phyloP scores from a whole-genome alignment of 2,113 vertebrate species.

The Petroica traversi region DNA sequence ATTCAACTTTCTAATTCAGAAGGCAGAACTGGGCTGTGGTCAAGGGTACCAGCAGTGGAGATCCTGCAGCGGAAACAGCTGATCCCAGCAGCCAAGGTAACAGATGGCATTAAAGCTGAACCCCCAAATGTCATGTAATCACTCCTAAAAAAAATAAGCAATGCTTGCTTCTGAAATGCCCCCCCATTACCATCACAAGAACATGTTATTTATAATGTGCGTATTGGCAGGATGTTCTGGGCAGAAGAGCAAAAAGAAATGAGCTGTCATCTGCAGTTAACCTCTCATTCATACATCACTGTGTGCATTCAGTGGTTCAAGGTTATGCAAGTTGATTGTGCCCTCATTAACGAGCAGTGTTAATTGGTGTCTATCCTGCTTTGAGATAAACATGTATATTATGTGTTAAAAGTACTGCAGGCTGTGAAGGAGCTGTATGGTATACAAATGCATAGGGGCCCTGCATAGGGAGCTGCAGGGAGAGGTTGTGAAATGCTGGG shows the following conservation, averaged over 20 bases:
- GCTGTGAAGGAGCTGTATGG: background rate
- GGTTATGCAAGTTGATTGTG: conserved; percentile 35
- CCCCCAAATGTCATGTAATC: background rate
- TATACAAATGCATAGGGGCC: background rate
- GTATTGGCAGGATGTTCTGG: background rate
- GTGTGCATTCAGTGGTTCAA: background rate
- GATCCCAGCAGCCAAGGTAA: background rate
- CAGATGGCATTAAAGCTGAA: background rate
- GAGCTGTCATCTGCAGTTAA: conserved; percentile 49
- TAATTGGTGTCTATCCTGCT: conserved; percentile 13
- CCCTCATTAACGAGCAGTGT: conserved; percentile 31
- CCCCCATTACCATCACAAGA: background rate
- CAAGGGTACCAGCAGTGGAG: background rate
- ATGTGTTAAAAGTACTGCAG: background rate
- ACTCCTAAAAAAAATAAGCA: background rate
- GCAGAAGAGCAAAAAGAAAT: conserved; percentile 45
- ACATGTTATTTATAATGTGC: background rate
- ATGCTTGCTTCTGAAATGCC: background rate
- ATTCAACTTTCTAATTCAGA: background rate
- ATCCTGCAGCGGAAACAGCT: background rate
- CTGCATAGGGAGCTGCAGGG: background rate
- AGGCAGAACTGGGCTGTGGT: background rate
- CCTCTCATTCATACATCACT: conserved; percentile 1
- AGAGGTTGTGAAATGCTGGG: background rate
- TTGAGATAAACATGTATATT: background rate